Evolutionary conservation across 2,113 vertebrate genomes (phyloP), one percentile per base, ranked within the genome.

Genomic region (Oryzias celebensis): DNA sequence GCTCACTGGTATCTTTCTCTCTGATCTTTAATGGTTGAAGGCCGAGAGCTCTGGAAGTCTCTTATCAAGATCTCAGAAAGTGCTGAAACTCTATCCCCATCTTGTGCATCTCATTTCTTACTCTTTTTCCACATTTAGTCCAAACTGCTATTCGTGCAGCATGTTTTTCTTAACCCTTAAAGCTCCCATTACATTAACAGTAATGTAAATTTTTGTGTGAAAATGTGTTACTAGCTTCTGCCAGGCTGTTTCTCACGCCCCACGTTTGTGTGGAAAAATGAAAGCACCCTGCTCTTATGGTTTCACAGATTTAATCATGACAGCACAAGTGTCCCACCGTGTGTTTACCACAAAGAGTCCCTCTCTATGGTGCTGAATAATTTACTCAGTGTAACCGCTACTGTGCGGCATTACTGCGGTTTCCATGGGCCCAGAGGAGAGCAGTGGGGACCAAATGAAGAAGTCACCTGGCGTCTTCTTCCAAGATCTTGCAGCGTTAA

Each of bases 401-500:
- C 90, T 88, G 89, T 24, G 86, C 79, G 82, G 83, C 83, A 89
- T 87, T 88, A 85, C 84, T 77, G 78, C 63, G 75, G 78, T 78
- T 83, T 85, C 80, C 80, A 72, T 52, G 68, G 62, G 74, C 86
- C 84, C 87, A 89, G 84, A 73, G 82, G 89, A 78, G 80, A 88
- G 79, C 85, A 18, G 73, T 78, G 76, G 80, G 77, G 77, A 78
- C 87, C 86, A 88, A 92, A 91, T 89, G 86, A 89, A 88, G 90
- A 87, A 78, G 80, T 91, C 90, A 92, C 88, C 88, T 89, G 86
- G 81, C 65, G 78, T 85, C 75, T 88, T 76, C 76, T 80, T 64
- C 67, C 81, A 83, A 90, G 85, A 85, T 90, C 89, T 89, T 62
- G 63, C 78, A 86, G 89, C 90, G 88, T 92, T 92, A 90, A 92